Conservation (phyloP, 2,797 vertebrate genomes). For the Enteromius fasciolatus region DNA sequence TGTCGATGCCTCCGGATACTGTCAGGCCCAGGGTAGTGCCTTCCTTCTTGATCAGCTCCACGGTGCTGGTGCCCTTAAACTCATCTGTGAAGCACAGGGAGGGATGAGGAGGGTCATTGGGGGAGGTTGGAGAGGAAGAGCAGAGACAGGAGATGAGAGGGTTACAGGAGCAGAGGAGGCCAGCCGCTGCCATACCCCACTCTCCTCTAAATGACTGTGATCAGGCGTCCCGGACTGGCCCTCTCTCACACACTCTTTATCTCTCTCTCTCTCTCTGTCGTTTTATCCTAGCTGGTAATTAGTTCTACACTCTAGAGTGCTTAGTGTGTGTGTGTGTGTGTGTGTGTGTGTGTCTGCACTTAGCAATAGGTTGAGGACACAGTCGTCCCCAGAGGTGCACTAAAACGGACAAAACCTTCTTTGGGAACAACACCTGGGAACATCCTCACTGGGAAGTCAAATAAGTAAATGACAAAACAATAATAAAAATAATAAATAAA, state of each 20-base stretch:
- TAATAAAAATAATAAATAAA: neutral
- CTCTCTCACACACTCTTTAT: conserved; percentile 12
- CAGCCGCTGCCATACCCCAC: conserved; percentile 46
- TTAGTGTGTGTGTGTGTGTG: conserved; percentile 12
- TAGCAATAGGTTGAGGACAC: conserved; percentile 5
- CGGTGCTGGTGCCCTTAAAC: conserved; percentile 93
- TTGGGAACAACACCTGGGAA: neutral
- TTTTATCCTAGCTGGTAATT: conserved; percentile 47
- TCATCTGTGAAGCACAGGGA: conserved; percentile 80
- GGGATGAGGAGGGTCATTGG: conserved; percentile 8
- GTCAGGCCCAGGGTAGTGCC: conserved; percentile 96
- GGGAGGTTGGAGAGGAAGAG: conserved; percentile 39
- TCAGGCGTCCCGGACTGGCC: neutral
- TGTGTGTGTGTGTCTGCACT: conserved; percentile 2
- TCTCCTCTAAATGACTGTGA: conserved; percentile 24
- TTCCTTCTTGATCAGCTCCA: conserved; percentile 99
- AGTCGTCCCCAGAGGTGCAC: neutral
- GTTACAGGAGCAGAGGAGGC: conserved; percentile 48
- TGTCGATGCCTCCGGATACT: conserved; percentile 94
- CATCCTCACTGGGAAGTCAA: neutral
- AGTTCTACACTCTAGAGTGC: conserved; percentile 49
- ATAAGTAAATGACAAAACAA: neutral
- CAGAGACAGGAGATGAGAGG: conserved; percentile 45
- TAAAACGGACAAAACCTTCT: neutral
- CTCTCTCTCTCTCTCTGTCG: neutral